Base-by-base conservation (phyloP, 2,888 invertebrate species). In the Drosophila stalkeri region DNA sequence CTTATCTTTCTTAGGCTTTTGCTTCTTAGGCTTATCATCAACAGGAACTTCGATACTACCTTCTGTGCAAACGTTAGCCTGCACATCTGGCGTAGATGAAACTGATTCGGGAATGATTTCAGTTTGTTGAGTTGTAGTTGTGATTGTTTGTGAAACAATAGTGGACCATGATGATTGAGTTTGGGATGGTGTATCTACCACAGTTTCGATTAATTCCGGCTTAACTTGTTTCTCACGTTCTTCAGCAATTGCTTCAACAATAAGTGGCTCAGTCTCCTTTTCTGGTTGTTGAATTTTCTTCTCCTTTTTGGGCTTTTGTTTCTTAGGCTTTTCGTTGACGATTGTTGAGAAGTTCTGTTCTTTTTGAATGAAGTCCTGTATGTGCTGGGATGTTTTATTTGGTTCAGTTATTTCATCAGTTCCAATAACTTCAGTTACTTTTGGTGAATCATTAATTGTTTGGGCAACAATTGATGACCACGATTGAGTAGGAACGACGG, bases 141-240 rank as follows among this genome's bases (percentile, higher is more conserved):
- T 44, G 20, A 61, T 54, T 20, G 81, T 64, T 55, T 82, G 80
- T 8, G 85, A 75, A 47, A 84, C 85, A 16, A 85, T 79, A 2
- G 83, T 73, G 0, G 83, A 83, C 83, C 83, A 83, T 1, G 85
- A 83, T 1, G 85, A 80, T 12, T 54, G 57, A 16, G 56, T 52
- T 49, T 43, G 37, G 3, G 64, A 39, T 0, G 62, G 27, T 0
- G 6, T 8, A 31, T 65, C 64, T 20, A n/a, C 44, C 14, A 46
- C 6, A 23, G 23, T 3, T 46, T 18, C 18, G 5, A 43, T 20
- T 18, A 2, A 5, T 11, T 46, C 44, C 5, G 44, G 14, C 23
- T 43, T 18, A 43, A 4, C 11, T 43, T 18, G 11, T 18, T 43
- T 18, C 41, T 43, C 3, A 8, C 9, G 3, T 14, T 6, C 20